These are phyloP conservation scores for Aspidoscelis tigris DNA, from an alignment of 2,113 vertebrate species.

Conservation along the genomic window DNA sequence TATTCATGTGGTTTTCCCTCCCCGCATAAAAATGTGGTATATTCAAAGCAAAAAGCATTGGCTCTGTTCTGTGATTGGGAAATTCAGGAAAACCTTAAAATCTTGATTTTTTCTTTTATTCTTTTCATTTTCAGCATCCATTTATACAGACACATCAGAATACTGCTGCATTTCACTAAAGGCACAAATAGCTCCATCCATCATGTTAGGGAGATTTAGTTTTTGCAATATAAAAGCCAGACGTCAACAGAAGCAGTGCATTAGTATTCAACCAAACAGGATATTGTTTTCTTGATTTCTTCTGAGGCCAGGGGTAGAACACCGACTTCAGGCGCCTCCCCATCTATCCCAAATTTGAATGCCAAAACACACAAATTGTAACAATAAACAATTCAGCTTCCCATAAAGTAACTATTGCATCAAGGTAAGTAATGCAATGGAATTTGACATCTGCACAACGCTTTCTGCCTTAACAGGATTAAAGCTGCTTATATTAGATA, in stretches of 20 bases:
- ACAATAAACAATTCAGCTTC: neutral
- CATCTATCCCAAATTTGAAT: neutral
- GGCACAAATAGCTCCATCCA: constrained; percentile 7
- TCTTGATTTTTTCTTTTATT: constrained; percentile 5
- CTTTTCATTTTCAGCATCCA: neutral
- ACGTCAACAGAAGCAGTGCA: neutral
- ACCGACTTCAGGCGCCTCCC: constrained; percentile 1
- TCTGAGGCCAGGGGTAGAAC: neutral
- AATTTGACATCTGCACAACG: neutral
- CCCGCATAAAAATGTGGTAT: neutral
- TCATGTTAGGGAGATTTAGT: constrained; percentile 8
- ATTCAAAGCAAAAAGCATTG: neutral
- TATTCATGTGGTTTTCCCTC: neutral
- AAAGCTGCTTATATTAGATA: constrained; percentile 3
- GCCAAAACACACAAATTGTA: neutral
- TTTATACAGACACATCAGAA: neutral
- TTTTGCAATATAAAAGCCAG: constrained; percentile 17
- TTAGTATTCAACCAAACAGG: neutral
- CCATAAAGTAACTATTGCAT: neutral
- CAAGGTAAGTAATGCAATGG: neutral
- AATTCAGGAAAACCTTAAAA: neutral
- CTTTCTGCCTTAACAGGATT: constrained; percentile 7
- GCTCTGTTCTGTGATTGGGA: neutral
- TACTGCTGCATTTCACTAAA: constrained; percentile 12
- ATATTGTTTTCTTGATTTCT: constrained; percentile 25